These are phyloP conservation scores for Perca flavescens DNA, from an alignment of 2,113 vertebrate species.

Conservation along the genomic window DNA sequence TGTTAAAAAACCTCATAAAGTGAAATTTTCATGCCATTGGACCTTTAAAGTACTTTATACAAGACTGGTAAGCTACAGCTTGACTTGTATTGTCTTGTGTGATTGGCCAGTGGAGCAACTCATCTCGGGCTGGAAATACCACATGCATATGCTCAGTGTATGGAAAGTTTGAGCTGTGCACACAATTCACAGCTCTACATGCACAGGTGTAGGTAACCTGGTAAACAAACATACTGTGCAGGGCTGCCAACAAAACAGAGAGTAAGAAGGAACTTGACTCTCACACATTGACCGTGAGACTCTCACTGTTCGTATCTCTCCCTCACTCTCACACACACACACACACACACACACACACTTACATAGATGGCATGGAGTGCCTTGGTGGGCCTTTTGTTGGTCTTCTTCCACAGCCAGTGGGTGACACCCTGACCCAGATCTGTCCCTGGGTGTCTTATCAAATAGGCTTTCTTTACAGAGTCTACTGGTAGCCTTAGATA, in stretches of 20 bases:
- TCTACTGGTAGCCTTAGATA: neutral
- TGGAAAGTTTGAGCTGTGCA: neutral
- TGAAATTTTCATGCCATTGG: no score
- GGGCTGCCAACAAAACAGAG: neutral
- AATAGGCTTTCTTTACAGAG: neutral
- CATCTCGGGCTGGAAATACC: neutral
- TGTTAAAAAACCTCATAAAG: no score
- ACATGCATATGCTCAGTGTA: neutral
- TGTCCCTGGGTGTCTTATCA: slow-evolving; percentile 15
- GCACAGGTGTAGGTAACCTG: neutral
- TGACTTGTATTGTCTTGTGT: no score
- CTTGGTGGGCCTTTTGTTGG: neutral
- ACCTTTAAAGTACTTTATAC: no score
- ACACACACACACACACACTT: neutral
- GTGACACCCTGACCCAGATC: slow-evolving; percentile 17
- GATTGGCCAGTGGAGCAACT: no score
- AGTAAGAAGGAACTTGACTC: neutral
- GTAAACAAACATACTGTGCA: neutral
- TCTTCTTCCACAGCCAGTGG: neutral
- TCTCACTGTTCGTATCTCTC: neutral
- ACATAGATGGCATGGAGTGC: neutral
- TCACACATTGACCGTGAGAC: neutral
- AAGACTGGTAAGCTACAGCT: no score
- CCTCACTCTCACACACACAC: neutral
- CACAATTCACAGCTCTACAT: neutral